Percentiles rank a stretch among this genome's conserved stretches.
These are phyloP conservation scores for Lordiphosa mommai DNA, from an alignment of 1,140 invertebrate species.

Conservation along the genomic window DNA sequence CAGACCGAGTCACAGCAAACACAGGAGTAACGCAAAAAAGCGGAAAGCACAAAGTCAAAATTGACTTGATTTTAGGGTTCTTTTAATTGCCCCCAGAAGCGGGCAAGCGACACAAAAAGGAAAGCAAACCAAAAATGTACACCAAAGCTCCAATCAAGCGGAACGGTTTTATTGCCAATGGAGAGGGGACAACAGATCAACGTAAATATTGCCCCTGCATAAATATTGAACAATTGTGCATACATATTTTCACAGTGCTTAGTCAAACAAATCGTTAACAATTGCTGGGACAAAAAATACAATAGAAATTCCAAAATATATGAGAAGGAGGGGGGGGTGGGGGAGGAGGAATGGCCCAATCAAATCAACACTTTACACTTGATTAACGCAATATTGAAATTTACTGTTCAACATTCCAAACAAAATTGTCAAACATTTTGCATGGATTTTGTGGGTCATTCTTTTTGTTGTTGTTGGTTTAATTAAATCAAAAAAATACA, in stretches of 20 bases:
- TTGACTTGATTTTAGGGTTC: slow-evolving; percentile 64
- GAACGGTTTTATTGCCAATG: slow-evolving; percentile 43
- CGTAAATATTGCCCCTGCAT: slow-evolving; percentile 61
- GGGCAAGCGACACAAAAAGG: slow-evolving; percentile 7
- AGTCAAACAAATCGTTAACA: slow-evolving; percentile 67
- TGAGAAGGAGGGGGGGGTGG: too few species aligned
- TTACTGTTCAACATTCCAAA: slow-evolving; percentile 28
- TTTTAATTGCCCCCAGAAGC: slow-evolving; percentile 54
- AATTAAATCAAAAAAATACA: too few species aligned
- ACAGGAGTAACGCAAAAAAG: slow-evolving; percentile 22
- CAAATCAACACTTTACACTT: slow-evolving; percentile 56
- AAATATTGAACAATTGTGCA: slow-evolving; percentile 52
- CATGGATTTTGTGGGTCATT: slow-evolving; percentile 5
- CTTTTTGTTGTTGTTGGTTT: background rate
- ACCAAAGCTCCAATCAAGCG: slow-evolving; percentile 67
- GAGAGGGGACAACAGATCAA: slow-evolving; percentile 29
- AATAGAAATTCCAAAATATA: background rate
- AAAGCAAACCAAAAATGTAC: too few species aligned
- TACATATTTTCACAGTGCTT: slow-evolving; percentile 8
- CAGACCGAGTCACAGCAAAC: slow-evolving; percentile 7
- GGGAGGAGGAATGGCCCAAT: slow-evolving; percentile 31
- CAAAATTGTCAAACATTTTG: slow-evolving; percentile 18
- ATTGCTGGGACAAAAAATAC: slow-evolving; percentile 24
- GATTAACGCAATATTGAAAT: slow-evolving; percentile 46
- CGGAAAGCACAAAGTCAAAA: slow-evolving; percentile 52